Evolutionary conservation across 2,797 vertebrate genomes (phyloP).

Genomic region (Decapterus maruadsi): DNA sequence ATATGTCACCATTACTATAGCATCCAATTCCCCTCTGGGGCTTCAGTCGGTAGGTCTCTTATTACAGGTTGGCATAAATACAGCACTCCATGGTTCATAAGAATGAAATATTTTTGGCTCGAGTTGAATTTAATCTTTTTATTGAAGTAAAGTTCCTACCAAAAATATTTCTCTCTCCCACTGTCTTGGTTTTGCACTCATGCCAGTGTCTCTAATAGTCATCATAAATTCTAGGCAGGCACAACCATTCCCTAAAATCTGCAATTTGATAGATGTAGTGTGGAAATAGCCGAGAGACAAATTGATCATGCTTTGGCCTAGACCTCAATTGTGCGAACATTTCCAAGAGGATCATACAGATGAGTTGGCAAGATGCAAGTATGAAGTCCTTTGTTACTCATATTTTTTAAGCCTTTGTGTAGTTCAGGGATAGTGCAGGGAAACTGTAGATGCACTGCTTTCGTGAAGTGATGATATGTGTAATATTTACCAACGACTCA

Average conservation of each 20-base stretch:
- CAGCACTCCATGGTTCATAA: slow-evolving; percentile 59
- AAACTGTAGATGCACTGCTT: background rate
- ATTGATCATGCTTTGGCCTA: slow-evolving; percentile 64
- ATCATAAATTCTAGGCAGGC: slow-evolving; percentile 71
- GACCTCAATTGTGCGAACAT: slow-evolving; percentile 64
- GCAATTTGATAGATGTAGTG: slow-evolving; percentile 74
- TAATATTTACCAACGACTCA: background rate
- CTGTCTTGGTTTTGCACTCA: slow-evolving; percentile 63
- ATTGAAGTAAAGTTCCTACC: slow-evolving; percentile 64
- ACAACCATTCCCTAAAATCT: slow-evolving; percentile 71
- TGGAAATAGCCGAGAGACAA: slow-evolving; percentile 64
- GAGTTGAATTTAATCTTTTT: slow-evolving; percentile 74
- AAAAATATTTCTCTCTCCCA: slow-evolving; percentile 64
- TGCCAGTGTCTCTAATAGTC: slow-evolving; percentile 69
- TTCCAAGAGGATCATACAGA: slow-evolving; percentile 53
- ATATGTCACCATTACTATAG: slow-evolving; percentile 62
- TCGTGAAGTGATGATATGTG: slow-evolving; percentile 13
- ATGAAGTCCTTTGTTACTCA: slow-evolving; percentile 19
- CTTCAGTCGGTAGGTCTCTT: slow-evolving; percentile 53
- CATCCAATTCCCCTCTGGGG: slow-evolving; percentile 59
- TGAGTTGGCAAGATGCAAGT: slow-evolving; percentile 33
- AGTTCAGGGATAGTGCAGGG: background rate
- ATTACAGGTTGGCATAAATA: slow-evolving; percentile 70
- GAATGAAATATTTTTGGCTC: slow-evolving; percentile 75
- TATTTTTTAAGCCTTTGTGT: background rate